Evolutionary conservation across 2,797 vertebrate species (phyloP).

Genomic region (Phrynocephalus guinanensis): DNA sequence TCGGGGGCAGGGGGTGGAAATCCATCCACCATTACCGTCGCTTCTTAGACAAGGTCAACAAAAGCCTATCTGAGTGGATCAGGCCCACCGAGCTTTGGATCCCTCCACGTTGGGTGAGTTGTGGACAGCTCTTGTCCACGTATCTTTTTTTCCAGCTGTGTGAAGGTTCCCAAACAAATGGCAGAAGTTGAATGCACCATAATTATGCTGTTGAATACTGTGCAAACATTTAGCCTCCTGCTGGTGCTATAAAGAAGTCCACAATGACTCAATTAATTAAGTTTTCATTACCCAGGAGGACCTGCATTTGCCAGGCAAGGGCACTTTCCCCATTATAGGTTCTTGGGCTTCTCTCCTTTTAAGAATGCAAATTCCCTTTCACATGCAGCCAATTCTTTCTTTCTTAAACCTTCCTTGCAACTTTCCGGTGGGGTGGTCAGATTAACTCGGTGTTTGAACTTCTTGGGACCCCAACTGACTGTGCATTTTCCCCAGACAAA

Average conservation of each 20-base stretch:
- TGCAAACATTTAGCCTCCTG: neutral
- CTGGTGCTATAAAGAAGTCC: neutral
- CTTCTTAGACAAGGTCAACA: neutral
- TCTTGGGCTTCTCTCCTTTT: conserved; percentile 10
- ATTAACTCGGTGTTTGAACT: neutral
- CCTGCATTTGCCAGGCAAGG: conserved; percentile 10
- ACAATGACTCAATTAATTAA: conserved; percentile 31
- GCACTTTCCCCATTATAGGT: neutral
- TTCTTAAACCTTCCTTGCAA: neutral
- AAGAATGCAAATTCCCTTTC: neutral
- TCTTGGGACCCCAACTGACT: neutral
- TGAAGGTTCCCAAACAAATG: neutral
- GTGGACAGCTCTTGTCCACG: no score
- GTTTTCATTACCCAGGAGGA: neutral
- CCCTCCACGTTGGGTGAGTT: no score
- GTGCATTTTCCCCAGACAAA: neutral
- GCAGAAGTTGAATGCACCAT: neutral
- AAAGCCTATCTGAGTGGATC: no score
- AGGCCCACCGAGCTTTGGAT: neutral
- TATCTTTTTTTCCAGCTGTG: neutral
- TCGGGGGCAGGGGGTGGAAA: no score
- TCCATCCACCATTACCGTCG: no score
- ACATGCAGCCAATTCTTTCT: neutral
- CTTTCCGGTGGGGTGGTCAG: neutral
- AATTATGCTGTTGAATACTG: conserved; percentile 5